These are phyloP conservation scores for Terrapene triunguis DNA, from an alignment of 2,113 vertebrate genomes.

Conservation along the genomic window DNA sequence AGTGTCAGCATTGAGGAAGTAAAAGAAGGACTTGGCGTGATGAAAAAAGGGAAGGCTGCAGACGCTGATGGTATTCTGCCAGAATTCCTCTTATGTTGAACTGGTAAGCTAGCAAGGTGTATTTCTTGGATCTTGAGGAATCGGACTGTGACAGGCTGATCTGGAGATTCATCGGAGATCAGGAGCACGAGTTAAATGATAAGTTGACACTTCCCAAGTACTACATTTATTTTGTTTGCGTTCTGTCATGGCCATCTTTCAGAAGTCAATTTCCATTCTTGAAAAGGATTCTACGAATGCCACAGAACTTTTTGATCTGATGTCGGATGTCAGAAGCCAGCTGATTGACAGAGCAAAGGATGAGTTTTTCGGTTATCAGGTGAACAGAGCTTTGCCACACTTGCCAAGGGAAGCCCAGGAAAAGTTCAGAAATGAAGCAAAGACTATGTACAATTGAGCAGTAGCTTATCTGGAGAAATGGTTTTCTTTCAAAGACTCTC, in stretches of 20 bases:
- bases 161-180: not conserved
- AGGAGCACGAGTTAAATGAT: not conserved
- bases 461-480: not conserved
- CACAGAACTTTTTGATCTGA: not conserved
- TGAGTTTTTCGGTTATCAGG: not conserved
- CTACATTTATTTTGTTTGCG: rapidly evolving
- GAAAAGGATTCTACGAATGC: not conserved
- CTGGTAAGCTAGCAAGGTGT: not conserved
- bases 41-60: too few species aligned
- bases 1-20: too few species aligned
- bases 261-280: not conserved
- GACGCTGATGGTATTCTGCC: too few species aligned
- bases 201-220: not conserved
- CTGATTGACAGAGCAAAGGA: rapidly evolving
- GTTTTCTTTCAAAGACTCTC: not conserved
- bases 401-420: not conserved
- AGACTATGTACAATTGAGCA: not conserved
- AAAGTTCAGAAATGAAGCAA: not conserved
- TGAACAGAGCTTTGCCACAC: not conserved
- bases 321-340: not conserved
- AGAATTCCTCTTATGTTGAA: not conserved
- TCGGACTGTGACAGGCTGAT: not conserved
- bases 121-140: not conserved
- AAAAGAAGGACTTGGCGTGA: too few species aligned
- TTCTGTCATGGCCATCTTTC: not conserved